Percentiles rank a stretch among this genome's conserved stretches.
phyloP scores from a whole-genome alignment of 92 coral and sea anemone genomes.

The Diadumene lineata region DNA sequence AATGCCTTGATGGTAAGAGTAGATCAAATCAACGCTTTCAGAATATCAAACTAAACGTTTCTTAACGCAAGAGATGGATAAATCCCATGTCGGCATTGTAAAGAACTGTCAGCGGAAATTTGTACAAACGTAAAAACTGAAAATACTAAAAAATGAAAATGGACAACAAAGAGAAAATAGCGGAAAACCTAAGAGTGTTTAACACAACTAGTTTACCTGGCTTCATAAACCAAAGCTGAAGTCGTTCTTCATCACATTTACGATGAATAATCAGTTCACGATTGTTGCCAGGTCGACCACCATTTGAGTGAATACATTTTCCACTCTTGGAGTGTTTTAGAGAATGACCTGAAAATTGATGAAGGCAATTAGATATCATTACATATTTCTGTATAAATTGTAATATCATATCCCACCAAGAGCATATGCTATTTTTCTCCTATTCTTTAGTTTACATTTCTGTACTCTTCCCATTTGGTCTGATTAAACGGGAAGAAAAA shows the following conservation, averaged over 20 bases:
- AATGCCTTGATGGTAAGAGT: background rate
- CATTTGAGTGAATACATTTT: slow-evolving; percentile 54
- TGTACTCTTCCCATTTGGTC: too few species aligned
- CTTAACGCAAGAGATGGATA: background rate
- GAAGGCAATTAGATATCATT: too few species aligned
- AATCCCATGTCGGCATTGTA: too few species aligned
- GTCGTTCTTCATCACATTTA: slow-evolving; percentile 45
- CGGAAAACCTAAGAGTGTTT: too few species aligned
- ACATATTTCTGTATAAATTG: background rate
- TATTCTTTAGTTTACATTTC: too few species aligned
- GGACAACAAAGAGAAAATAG: too few species aligned
- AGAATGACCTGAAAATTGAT: slow-evolving; percentile 38
- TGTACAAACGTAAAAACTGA: too few species aligned
- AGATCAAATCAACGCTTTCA: background rate
- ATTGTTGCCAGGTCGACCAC: slow-evolving; percentile 57
- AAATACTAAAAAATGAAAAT: too few species aligned
- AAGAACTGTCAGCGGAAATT: too few species aligned
- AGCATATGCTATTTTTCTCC: too few species aligned
- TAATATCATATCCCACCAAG: background rate
- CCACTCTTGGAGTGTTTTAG: slow-evolving; percentile 60
- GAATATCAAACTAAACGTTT: background rate
- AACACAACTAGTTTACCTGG: slow-evolving; percentile 39
- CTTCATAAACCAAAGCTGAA: slow-evolving; percentile 57
- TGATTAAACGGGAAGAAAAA: too few species aligned
- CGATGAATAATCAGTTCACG: slow-evolving; percentile 40